Evolutionary conservation across 2,113 vertebrate genomes (phyloP).

Genomic region (Montifringilla adamsi): DNA sequence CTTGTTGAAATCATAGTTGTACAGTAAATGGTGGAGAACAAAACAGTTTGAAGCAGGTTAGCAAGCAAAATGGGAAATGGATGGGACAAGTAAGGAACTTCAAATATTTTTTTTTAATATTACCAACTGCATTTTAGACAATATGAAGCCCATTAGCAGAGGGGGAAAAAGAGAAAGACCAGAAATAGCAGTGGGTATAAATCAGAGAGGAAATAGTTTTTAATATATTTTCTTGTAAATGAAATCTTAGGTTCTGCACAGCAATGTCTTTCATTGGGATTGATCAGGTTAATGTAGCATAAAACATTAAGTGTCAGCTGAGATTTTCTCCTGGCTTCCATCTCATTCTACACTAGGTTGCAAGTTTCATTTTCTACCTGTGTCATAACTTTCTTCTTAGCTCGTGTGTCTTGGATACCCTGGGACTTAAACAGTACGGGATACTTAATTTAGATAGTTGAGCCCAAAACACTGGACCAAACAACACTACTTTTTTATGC

Average conservation of each 20-base stretch:
- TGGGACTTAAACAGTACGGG: not conserved
- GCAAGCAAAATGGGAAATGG: not conserved
- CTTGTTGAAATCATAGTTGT: not conserved
- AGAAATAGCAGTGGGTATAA: not conserved
- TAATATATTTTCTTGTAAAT: not conserved
- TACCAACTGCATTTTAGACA: not conserved
- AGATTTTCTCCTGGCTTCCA: not conserved
- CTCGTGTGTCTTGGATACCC: not conserved
- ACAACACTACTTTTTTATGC: not conserved
- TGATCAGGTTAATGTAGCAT: not conserved
- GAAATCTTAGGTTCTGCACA: not conserved
- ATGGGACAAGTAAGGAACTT: not conserved
- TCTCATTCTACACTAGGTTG: not conserved
- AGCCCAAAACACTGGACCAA: not conserved
- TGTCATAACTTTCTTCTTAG: not conserved
- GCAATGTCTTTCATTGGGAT: not conserved
- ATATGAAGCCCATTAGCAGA: not conserved
- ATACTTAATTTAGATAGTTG: not conserved
- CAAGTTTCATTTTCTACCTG: not conserved
- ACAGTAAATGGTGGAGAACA: not conserved
- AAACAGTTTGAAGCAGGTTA: not conserved
- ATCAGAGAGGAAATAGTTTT: not conserved
- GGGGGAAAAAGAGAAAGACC: accelerated
- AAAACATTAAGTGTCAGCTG: not conserved
- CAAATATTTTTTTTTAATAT: not conserved